These are phyloP conservation scores for Coptodon rendalli DNA, from an alignment of 2,113 vertebrate species.

Conservation along the genomic window DNA sequence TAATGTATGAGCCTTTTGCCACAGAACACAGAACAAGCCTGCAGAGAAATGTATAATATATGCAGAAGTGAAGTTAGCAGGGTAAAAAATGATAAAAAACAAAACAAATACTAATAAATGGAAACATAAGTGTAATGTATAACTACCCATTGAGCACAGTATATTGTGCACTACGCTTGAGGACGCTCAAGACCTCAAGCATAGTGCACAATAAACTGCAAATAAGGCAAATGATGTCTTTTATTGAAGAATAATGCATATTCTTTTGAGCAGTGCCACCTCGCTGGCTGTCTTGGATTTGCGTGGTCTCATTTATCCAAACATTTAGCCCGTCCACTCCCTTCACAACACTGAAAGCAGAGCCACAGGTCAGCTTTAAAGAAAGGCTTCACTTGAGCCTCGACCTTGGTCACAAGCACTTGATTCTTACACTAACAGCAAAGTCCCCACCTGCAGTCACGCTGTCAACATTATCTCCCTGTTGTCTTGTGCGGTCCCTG, in stretches of 20 bases:
- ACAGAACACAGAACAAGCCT: not conserved
- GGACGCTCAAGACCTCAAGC: not conserved
- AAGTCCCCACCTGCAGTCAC: not conserved
- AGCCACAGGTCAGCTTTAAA: not conserved
- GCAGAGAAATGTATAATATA: conserved; percentile 36
- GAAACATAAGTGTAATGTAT: conserved; percentile 16
- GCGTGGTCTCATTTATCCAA: conserved; percentile 11
- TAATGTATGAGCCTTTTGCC: conserved; percentile 37
- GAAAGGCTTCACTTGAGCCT: not conserved
- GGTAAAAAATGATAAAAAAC: not conserved
- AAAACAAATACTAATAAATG: conserved; percentile 19
- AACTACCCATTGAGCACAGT: conserved; percentile 24
- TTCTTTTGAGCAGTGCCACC: not conserved
- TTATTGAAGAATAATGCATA: conserved; percentile 12
- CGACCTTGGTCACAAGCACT: not conserved
- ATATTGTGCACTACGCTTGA: not conserved
- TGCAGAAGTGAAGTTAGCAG: conserved; percentile 1
- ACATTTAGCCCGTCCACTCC: not conserved
- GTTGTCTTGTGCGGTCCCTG: not conserved
- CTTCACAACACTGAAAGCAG: not conserved
- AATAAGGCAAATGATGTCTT: conserved; percentile 32
- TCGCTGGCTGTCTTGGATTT: conserved; percentile 3
- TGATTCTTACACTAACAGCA: not conserved
- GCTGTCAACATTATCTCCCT: not conserved
- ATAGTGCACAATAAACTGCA: not conserved